Conservation (phyloP, 2,797 vertebrate species). For the Petrocephalus sullivani region DNA sequence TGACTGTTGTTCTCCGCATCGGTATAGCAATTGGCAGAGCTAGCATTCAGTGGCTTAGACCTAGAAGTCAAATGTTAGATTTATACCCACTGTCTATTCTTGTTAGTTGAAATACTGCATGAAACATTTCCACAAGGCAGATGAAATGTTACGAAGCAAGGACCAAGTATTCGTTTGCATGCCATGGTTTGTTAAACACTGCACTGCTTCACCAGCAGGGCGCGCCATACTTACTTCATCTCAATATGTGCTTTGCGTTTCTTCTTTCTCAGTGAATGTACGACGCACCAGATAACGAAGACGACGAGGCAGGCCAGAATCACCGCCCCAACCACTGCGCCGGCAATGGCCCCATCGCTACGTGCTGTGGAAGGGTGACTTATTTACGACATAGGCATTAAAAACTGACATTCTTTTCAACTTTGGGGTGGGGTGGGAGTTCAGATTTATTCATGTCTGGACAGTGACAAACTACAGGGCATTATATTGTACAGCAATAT, state of each 20-base stretch:
- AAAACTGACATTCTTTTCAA: not conserved
- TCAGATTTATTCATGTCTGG: not conserved
- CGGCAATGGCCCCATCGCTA: conserved; percentile 44
- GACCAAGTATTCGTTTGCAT: not conserved
- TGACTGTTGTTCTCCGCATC: conserved; percentile 38
- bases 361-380: conserved; percentile 31
- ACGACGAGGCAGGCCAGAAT: conserved; percentile 47
- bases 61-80: not conserved
- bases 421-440: not conserved
- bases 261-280: conserved; percentile 48
- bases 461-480: not conserved
- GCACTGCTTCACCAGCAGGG: not conserved
- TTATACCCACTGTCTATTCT: not conserved
- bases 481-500: not conserved
- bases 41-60: not conserved
- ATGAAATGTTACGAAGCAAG: not conserved
- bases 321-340: conserved; percentile 51
- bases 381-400: not conserved
- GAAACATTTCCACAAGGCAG: not conserved
- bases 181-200: not conserved
- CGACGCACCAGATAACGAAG: conserved; percentile 53
- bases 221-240: conserved; percentile 45
- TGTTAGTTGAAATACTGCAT: not conserved
- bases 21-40: not conserved
- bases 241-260: conserved; percentile 41